Evolutionary conservation across 2,113 vertebrate genomes (phyloP), one percentile per base, ranked within the genome.

Genomic region (Nibea albiflora): DNA sequence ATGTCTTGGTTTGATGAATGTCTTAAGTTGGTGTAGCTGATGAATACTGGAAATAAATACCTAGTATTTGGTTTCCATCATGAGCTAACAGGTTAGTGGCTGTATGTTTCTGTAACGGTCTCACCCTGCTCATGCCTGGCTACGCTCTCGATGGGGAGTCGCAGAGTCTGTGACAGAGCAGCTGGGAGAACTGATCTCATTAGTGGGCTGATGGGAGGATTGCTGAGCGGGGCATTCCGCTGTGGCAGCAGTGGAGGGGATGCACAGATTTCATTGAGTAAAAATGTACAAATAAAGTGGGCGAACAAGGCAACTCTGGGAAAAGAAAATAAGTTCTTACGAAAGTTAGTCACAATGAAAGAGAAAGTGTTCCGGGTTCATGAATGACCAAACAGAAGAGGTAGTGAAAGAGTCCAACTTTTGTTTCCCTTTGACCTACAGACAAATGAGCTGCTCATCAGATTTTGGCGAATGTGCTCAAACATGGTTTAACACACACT

Each of bases 211-310:
- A 85, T 52, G 83, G 86, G 90, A 88, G 84, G 67, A 74, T 4
- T 80, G 85, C 88, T 90, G 91, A 92, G 85, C 80, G 47, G 72
- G 61, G 65, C 87, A 88, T 92, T 92, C 85, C 81, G 80, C 82
- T n/a, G 78, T 62, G 75, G 80, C 56, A 74, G 49, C 57, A 44
- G 39, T 19, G 58, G 44, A 83, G 52, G 66, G 86, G 73, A 89
- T 70, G 69, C 63, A 63, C 63, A 44, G 46, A 58, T 76, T 84
- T 60, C 39, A 76, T 5, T 28, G 12, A 63, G 56, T 47, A 17
- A n/a, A 77, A 65, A 46, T 4, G 12, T 42, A 66, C 28, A 67
- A 62, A 73, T 62, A 42, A 44, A 67, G 11, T 11, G 31, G 24
- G 11, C 52, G 15, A n/a, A 44, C 42, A 74, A 76, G 28, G 19